A percentile compares a stretch with the other conserved stretches of the same genome.
Conservation (phyloP, 2,113 vertebrate genomes). For the Saguinus imperator region DNA sequence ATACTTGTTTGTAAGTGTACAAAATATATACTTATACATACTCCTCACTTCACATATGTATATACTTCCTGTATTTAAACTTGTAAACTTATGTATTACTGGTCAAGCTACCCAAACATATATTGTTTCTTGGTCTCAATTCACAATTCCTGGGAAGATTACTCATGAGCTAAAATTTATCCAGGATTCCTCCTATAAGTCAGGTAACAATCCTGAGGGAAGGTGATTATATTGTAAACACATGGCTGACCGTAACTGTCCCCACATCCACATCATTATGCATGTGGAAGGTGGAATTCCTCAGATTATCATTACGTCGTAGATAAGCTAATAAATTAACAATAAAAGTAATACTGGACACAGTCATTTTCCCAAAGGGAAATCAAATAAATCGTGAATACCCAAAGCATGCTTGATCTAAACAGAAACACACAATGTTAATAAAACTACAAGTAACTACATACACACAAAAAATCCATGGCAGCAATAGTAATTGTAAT, state of each 20-base stretch:
- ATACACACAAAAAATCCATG: background rate
- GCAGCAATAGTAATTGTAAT: background rate
- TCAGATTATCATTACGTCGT: too few species aligned
- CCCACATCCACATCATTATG: too few species aligned
- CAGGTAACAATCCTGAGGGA: too few species aligned
- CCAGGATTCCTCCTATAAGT: too few species aligned
- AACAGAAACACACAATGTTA: background rate
- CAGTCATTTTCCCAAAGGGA: background rate
- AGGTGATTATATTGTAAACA: background rate
- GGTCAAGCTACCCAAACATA: too few species aligned
- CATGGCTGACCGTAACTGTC: background rate
- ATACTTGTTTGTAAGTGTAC: too few species aligned
- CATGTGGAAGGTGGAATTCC: rapidly evolving
- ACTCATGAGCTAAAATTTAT: too few species aligned
- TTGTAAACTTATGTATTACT: too few species aligned
- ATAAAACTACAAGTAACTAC: background rate
- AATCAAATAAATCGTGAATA: background rate
- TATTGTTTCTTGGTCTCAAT: too few species aligned
- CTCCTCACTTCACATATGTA: too few species aligned
- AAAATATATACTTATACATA: background rate
- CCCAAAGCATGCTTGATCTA: background rate
- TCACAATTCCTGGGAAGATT: too few species aligned
- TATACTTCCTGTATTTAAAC: too few species aligned
- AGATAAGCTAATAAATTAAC: background rate
- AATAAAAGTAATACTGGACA: background rate